A percentile compares a stretch with the other conserved stretches of the same genome.
Evolutionary conservation across 64 coral and sea anemone species (phyloP).

Genomic region (Montipora cactus): DNA sequence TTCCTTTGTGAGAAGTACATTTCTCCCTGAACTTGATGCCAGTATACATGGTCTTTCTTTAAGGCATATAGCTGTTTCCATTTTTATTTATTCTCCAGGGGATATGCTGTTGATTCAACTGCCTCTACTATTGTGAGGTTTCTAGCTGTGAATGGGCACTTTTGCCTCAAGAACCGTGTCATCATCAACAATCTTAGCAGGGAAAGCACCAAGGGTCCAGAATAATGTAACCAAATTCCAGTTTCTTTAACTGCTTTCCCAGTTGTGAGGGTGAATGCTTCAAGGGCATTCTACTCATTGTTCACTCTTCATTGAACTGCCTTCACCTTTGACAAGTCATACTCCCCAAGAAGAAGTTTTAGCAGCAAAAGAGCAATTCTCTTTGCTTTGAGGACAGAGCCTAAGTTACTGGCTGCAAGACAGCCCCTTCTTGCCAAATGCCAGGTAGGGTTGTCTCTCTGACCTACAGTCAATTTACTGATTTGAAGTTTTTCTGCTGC

Average conservation of each 20-base stretch:
- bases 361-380: background rate
- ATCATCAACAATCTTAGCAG: background rate
- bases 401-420: constrained; percentile 40
- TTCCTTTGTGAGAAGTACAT: background rate
- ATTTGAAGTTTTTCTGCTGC: background rate
- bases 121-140: constrained; percentile 8
- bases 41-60: constrained; percentile 2
- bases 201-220: constrained; percentile 24
- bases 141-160: background rate
- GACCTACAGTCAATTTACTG: background rate
- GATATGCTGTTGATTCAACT: background rate
- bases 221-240: constrained; percentile 14
- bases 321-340: constrained; percentile 27
- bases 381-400: constrained; percentile 8
- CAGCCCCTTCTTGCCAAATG: constrained; percentile 6
- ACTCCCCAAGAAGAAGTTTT: constrained; percentile 25
- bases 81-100: background rate
- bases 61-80: background rate
- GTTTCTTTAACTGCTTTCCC: background rate
- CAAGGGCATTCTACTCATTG: constrained; percentile 4
- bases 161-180: background rate
- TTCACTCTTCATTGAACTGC: constrained; percentile 37
- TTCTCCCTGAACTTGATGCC: constrained; percentile 2
- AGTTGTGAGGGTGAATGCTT: constrained; percentile 18
- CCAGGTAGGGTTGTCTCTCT: constrained; percentile 10